phyloP scores from a whole-genome alignment of 2,113 vertebrate genomes.

The Semicossyphus pulcher region DNA sequence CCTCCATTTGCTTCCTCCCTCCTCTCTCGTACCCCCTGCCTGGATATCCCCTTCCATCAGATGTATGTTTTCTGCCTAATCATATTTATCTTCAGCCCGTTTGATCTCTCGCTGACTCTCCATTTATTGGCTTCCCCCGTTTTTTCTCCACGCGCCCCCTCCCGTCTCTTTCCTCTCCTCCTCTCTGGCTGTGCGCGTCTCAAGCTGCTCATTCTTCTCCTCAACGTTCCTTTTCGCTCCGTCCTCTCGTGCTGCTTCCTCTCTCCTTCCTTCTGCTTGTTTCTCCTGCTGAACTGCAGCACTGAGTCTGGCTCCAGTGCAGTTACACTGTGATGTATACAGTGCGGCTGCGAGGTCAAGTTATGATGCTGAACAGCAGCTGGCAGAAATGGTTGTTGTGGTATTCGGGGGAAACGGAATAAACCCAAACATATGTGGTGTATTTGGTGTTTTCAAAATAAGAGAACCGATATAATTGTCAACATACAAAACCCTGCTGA shows the following conservation, averaged over 20 bases:
- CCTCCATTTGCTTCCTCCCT: slow-evolving; percentile 65
- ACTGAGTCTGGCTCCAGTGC: slow-evolving; percentile 17
- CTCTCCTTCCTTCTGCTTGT: slow-evolving; percentile 33
- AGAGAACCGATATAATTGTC: not conserved
- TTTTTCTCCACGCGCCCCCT: slow-evolving; percentile 38
- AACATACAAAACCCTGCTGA: not conserved
- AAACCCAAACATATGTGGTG: not conserved
- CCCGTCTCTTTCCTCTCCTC: slow-evolving; percentile 42
- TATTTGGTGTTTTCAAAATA: not conserved
- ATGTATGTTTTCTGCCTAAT: slow-evolving; percentile 36
- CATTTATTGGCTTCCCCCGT: slow-evolving; percentile 48
- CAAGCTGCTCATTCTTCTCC: slow-evolving; percentile 54
- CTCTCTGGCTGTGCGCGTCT: slow-evolving; percentile 44
- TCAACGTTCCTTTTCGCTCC: slow-evolving; percentile 23
- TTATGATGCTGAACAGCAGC: slow-evolving; percentile 8
- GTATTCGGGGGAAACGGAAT: not conserved
- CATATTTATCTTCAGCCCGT: slow-evolving; percentile 46
- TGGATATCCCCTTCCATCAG: slow-evolving; percentile 27
- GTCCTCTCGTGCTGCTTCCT: slow-evolving; percentile 23
- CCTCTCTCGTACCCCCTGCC: slow-evolving; percentile 21
- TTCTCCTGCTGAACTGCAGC: slow-evolving; percentile 36
- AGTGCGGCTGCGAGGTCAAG: slow-evolving; percentile 6
- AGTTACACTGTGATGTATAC: slow-evolving; percentile 8
- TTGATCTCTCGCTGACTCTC: slow-evolving; percentile 43
- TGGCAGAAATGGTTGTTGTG: not conserved